These are phyloP conservation scores for Centropus unirufus DNA, from an alignment of 2,113 vertebrate genomes.

Conservation along the genomic window DNA sequence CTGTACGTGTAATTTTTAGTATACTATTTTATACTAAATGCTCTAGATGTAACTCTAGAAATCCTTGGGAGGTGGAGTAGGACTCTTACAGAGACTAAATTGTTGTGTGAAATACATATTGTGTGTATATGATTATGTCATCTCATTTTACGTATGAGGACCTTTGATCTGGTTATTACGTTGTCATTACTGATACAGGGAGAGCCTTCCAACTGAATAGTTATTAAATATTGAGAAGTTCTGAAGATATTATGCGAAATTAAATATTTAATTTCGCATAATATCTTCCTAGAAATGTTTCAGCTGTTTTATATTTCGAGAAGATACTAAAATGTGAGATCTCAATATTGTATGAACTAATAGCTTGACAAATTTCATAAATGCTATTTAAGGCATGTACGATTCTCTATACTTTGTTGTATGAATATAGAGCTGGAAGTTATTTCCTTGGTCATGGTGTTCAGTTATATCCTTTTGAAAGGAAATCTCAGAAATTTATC, in stretches of 20 bases:
- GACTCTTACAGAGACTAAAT: neutral
- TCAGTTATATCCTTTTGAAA: neutral
- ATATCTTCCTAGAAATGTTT: constrained; percentile 13
- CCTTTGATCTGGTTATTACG: constrained; percentile 7
- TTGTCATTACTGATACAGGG: neutral
- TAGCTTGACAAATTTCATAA: constrained; percentile 5
- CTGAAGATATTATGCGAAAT: constrained; percentile 20
- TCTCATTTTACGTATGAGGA: neutral
- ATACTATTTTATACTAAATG: neutral
- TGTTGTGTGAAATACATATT: neutral
- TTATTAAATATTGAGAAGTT: constrained; percentile 56
- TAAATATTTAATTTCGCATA: constrained; percentile 35
- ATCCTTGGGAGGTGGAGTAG: neutral
- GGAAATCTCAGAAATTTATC: neutral
- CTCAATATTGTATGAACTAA: constrained; percentile 22
- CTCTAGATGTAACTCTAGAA: neutral
- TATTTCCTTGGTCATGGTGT: neutral
- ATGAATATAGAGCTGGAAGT: neutral
- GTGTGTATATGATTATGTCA: neutral
- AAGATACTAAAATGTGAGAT: constrained; percentile 1
- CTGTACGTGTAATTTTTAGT: neutral
- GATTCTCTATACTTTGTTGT: neutral
- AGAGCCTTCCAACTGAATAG: neutral
- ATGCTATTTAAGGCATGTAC: neutral
- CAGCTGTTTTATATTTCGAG: constrained; percentile 10